phyloP scores from a whole-genome alignment of 2,113 vertebrate species.

The Elgaria multicarinata region DNA sequence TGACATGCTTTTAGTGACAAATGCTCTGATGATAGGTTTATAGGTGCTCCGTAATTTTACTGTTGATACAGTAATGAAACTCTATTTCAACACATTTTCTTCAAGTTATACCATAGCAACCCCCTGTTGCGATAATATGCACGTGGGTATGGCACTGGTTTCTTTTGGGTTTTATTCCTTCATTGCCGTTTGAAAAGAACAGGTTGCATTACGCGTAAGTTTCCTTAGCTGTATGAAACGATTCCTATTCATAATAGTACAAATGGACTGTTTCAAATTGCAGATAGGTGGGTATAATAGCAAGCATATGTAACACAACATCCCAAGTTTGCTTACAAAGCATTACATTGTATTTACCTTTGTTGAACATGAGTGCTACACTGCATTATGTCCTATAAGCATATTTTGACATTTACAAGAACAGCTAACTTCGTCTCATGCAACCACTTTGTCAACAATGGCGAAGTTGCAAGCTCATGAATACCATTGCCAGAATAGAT shows the following conservation, averaged over 20 bases:
- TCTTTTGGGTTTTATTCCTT: neutral
- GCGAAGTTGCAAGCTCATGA: neutral
- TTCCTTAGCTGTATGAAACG: conserved; percentile 35
- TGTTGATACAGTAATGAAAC: neutral
- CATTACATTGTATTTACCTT: conserved; percentile 1
- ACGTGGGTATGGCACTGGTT: neutral
- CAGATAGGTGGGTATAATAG: neutral
- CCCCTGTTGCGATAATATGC: conserved; percentile 25
- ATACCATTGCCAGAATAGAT: neutral
- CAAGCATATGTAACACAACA: neutral
- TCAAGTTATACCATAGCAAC: neutral
- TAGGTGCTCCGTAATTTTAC: conserved; percentile 1
- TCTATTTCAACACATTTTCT: conserved; percentile 22
- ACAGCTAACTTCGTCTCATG: neutral
- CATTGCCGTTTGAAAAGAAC: conserved; percentile 10
- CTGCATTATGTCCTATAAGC: neutral
- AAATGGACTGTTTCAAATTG: neutral
- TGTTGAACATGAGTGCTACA: neutral
- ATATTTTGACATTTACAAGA: neutral
- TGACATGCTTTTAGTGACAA: conserved; percentile 30
- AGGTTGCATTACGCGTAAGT: neutral
- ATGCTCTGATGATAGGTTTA: conserved; percentile 29
- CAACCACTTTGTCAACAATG: neutral
- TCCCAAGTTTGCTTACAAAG: neutral
- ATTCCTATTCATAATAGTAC: neutral